A percentile compares a stretch with the other conserved stretches of the same genome.
These are phyloP conservation scores for Varroa destructor DNA, from an alignment of 1,140 invertebrate species.

Conservation along the genomic window DNA sequence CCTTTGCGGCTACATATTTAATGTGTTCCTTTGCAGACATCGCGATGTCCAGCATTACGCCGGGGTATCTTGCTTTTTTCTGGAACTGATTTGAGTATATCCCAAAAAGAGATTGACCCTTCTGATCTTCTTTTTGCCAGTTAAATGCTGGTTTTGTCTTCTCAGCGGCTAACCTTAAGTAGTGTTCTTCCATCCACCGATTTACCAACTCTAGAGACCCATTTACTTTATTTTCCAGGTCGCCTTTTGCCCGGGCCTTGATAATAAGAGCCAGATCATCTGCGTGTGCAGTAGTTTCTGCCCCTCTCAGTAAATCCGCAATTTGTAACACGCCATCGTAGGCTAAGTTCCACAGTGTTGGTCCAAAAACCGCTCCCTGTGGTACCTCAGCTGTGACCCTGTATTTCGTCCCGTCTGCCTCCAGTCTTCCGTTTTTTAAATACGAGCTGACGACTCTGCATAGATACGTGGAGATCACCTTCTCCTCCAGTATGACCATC, in stretches of 20 bases:
- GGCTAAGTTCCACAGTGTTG: constrained; percentile 2
- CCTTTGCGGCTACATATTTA: too few species aligned
- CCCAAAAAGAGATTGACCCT: too few species aligned
- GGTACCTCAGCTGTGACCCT: background rate
- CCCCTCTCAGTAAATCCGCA: background rate
- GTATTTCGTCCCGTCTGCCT: background rate
- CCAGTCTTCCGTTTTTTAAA: background rate
- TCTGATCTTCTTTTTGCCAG: too few species aligned
- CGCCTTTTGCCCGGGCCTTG: background rate
- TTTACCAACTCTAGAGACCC: background rate
- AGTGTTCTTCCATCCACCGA: background rate
- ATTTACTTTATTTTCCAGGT: constrained; percentile 2
- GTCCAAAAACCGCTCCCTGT: background rate
- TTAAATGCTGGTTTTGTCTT: background rate
- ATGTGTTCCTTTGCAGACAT: too few species aligned
- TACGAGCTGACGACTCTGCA: background rate
- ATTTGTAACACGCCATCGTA: background rate
- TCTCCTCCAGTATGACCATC: background rate
- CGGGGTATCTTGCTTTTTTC: too few species aligned
- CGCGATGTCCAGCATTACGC: too few species aligned
- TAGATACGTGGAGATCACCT: background rate
- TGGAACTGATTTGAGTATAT: too few species aligned
- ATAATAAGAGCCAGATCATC: background rate
- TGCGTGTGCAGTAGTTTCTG: background rate
- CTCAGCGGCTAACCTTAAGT: background rate